Evolutionary conservation across 2,888 invertebrate genomes (phyloP).

Genomic region (Agelastica alni): DNA sequence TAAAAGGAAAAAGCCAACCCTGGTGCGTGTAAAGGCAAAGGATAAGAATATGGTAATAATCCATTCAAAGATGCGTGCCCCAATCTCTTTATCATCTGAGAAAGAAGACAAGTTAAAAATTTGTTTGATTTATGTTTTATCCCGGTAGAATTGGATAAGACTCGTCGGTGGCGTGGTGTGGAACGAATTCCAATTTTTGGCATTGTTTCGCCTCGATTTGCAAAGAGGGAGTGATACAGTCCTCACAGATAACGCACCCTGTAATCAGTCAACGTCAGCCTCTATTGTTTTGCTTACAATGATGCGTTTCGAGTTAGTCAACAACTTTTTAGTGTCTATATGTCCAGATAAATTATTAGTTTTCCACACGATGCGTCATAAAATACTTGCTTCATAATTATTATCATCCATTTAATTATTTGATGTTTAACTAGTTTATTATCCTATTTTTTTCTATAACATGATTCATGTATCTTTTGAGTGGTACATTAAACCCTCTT

Average conservation of each 20-base stretch:
- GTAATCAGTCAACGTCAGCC: slow-evolving; percentile 46
- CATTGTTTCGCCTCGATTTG: slow-evolving; percentile 40
- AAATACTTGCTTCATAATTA: too few species aligned
- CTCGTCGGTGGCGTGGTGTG: slow-evolving; percentile 31
- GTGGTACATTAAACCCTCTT: too few species aligned
- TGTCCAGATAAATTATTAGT: slow-evolving; percentile 36
- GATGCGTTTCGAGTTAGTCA: slow-evolving; percentile 37
- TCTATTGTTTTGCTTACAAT: slow-evolving; percentile 44
- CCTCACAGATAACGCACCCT: slow-evolving; percentile 39
- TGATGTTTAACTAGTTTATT: too few species aligned
- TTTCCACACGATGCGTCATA: slow-evolving; percentile 17
- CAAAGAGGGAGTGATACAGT: slow-evolving; percentile 39
- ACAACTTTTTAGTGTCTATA: slow-evolving; percentile 39
- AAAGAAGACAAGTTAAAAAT: slow-evolving; percentile 44
- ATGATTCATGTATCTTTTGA: too few species aligned
- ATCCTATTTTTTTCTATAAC: too few species aligned
- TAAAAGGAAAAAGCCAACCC: slow-evolving; percentile 12
- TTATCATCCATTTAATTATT: too few species aligned
- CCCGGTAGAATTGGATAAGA: slow-evolving; percentile 39
- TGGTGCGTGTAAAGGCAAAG: slow-evolving; percentile 30
- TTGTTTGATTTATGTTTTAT: slow-evolving; percentile 46
- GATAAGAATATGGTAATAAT: slow-evolving; percentile 40
- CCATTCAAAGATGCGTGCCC: slow-evolving; percentile 40
- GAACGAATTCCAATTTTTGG: slow-evolving; percentile 43
- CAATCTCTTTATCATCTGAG: slow-evolving; percentile 41